Conservation (phyloP, 2,888 invertebrate genomes). For the Drosophila testacea region DNA sequence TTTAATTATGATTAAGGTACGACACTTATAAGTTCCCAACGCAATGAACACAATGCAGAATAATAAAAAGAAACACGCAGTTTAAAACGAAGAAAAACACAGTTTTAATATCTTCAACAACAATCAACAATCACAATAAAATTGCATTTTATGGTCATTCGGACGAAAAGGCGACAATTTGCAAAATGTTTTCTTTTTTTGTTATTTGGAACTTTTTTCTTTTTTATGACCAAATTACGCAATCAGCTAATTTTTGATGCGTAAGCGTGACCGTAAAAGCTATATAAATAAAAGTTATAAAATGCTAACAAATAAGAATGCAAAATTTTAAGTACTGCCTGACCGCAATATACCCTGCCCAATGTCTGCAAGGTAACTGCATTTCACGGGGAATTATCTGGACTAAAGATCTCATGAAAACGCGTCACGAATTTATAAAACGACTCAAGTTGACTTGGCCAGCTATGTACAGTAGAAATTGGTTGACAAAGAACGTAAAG, state of each 20-base stretch:
- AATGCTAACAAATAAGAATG: conserved; percentile 41
- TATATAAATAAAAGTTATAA: conserved; percentile 31
- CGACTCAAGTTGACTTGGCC: background rate
- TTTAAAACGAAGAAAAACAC: conserved; percentile 25
- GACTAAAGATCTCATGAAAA: conserved; percentile 48
- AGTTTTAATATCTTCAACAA: conserved; percentile 34
- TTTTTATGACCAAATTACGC: conserved; percentile 48
- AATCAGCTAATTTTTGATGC: conserved; percentile 57
- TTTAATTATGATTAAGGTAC: conserved; percentile 33
- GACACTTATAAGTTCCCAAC: conserved; percentile 16
- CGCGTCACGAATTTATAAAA: conserved; percentile 38
- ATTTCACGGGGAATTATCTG: conserved; percentile 48
- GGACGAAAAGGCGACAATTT: conserved; percentile 40
- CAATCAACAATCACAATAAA: conserved; percentile 43
- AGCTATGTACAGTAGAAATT: conserved; percentile 30
- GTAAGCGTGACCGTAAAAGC: conserved; percentile 36
- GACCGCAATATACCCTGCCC: conserved; percentile 33
- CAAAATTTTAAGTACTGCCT: conserved; percentile 3
- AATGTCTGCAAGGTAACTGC: conserved; percentile 6
- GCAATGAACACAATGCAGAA: conserved; percentile 30
- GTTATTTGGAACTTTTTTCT: background rate
- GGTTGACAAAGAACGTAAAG: background rate
- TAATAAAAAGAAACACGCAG: conserved; percentile 16
- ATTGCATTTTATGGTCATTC: conserved; percentile 44
- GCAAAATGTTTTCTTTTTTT: conserved; percentile 26